Base-by-base conservation (phyloP, 1,140 invertebrate species). In the Drosophila ironensis region DNA sequence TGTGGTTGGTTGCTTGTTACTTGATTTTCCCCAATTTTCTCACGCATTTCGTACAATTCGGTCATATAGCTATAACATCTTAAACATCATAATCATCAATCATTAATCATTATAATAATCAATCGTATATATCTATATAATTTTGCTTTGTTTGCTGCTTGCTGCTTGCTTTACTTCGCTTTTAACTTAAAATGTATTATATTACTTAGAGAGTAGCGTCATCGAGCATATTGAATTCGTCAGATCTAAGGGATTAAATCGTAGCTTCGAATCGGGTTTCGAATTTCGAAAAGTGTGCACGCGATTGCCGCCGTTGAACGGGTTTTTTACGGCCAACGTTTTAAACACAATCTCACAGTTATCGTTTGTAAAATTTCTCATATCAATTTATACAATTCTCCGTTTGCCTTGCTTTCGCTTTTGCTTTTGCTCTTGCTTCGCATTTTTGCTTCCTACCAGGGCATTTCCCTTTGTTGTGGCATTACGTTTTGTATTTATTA, bases 151-250 rank as follows among this genome's bases (percentile, higher is more conserved):
- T 74, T 81, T 51, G 67, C 70, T 78, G 63, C 44, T 45, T 74
- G 52, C 71, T 81, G 46, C 60, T 64, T 78, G 63, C 44, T 78
- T 71, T 84, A 78, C 74, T 73, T 86, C 52, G 70, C 72, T 72
- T 86, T 84, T 56, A 64, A 87, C 71, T 80, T 86, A 86, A 66
- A 63, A 63, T 52, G 42, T 86, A 86, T 42, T 74, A 63, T 86
- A 80, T 84, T 87, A 86, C 80, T 86, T 86, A 86, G 80, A 86
- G 80, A 87, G 80, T 86, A 86, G 80, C 80, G 81, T 86, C 80
- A 86, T 86, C 80, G 75, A 87, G 80, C 80, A 86, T 86, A 86
- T 87, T 86, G 80, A 86, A 86, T 86, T 86, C 75, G 80, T 86
- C 80, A 87, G 74, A 80, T 47, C 67, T 75, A 67, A 46, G 73